Base-by-base conservation (phyloP, 2,797 vertebrate species). In the Crax fasciolata region DNA sequence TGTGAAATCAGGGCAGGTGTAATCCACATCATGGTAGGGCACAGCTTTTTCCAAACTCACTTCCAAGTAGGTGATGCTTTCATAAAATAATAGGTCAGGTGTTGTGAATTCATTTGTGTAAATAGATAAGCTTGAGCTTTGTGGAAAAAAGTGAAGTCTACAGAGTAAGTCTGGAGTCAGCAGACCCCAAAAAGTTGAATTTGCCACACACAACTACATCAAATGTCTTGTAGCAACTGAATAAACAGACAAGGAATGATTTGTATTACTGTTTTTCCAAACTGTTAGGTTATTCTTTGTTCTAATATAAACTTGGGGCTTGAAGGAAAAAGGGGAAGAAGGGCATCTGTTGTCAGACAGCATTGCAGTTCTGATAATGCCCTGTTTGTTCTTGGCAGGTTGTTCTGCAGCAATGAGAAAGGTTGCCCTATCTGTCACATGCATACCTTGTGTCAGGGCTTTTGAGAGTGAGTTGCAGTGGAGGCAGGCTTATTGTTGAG, bases 151-250 rank as follows among this genome's bases (percentile, higher is more conserved):
- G 19, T 19, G 23, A 65, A 76, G 78, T 54, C 19, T 71, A 5
- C 43, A 46, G 51, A 85, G 2, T 15, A 71, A 58, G 4, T 17
- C 5, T 62, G 24, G 0, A 0, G 44, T 68, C 32, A 65, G 38
- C 49, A 78, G 11, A n/a, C n/a, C 19, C n/a, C 3, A 1, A 19
- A 17, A 68, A 78, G 77, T 4, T 68, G 54, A 65, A 66, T 89
- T 93, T 91, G 4, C 18, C 15, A 48, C 13, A 44, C 10, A 11
- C 0, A 1, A 6, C 32, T 49, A 58, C 61, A 39, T 52, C 13
- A 14, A 79, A 23, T 44, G 15, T 52, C 13, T n/a, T 58, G 43
- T 65, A 87, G 19, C 44, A 67, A 79, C 12, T 57, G 35, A 63
- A 30, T 2, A 77, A 21, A 43, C 12, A 49, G 27, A 49, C 10